phyloP scores from a whole-genome alignment of 2,113 vertebrate genomes.

The Lasiurus borealis region DNA sequence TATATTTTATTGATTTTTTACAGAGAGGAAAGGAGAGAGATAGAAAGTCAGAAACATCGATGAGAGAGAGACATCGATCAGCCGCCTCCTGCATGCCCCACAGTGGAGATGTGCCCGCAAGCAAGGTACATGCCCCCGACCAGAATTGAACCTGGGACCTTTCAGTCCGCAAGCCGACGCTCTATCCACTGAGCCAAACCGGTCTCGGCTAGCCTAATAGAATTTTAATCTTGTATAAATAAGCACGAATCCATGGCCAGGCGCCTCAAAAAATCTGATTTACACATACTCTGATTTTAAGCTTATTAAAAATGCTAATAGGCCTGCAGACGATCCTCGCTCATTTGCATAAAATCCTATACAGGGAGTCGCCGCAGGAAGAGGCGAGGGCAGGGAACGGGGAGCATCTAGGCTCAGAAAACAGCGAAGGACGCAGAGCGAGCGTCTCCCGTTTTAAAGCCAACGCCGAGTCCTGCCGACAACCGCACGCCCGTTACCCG shows the following conservation, averaged over 20 bases:
- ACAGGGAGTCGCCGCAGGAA: neutral
- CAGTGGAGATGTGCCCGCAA: too few relatives aligned
- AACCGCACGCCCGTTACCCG: neutral
- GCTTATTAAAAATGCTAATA: conserved; percentile 45
- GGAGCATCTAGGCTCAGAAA: neutral
- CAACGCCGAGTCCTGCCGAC: neutral
- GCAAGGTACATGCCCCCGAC: too few relatives aligned
- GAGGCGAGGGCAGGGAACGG: neutral
- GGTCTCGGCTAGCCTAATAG: too few relatives aligned
- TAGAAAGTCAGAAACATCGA: too few relatives aligned
- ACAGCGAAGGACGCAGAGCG: neutral
- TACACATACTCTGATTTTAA: neutral
- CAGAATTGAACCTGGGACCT: too few relatives aligned
- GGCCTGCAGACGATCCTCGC: neutral
- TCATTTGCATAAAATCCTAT: conserved; percentile 39
- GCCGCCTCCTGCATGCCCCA: too few relatives aligned
- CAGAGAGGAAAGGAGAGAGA: too few relatives aligned
- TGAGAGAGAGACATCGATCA: too few relatives aligned
- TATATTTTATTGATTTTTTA: too few relatives aligned
- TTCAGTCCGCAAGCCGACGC: too few relatives aligned
- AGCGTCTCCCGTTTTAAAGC: neutral
- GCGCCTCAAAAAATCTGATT: neutral
- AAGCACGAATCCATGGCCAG: neutral
- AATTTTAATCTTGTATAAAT: conserved; percentile 47
- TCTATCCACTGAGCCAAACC: too few relatives aligned